These are phyloP conservation scores for Ceratosolen solmsi DNA, from an alignment of 1,140 invertebrate species.

Conservation along the genomic window DNA sequence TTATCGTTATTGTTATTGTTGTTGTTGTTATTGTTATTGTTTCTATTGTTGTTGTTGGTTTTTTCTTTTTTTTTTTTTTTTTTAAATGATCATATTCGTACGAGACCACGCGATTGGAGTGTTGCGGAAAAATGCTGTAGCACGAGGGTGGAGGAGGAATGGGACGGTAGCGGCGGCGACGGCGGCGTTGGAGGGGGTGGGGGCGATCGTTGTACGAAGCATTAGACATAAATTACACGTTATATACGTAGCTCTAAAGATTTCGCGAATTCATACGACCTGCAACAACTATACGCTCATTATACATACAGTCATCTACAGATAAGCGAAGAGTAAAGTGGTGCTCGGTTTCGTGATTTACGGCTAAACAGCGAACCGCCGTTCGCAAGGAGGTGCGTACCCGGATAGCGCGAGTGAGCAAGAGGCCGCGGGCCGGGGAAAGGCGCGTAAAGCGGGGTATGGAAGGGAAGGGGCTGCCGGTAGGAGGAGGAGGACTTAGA, in stretches of 20 bases:
- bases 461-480: background rate
- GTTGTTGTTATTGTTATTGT: too few species aligned
- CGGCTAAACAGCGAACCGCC: constrained; percentile 13
- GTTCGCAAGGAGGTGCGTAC: background rate
- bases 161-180: too few species aligned
- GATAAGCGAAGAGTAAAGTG: constrained; percentile 7
- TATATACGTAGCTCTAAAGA: background rate
- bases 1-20: too few species aligned
- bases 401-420: background rate
- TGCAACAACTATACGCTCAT: background rate
- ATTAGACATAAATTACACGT: background rate
- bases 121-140: too few species aligned
- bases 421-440: background rate
- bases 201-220: background rate
- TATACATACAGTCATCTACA: constrained; percentile 11
- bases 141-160: too few species aligned
- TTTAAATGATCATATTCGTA: too few species aligned
- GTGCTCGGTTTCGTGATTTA: constrained; percentile 39
- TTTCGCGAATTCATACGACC: background rate
- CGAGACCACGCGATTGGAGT: too few species aligned
- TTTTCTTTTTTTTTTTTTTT: too few species aligned
- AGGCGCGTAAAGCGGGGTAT: background rate
- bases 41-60: too few species aligned
- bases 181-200: too few species aligned
- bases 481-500: background rate